Percentiles rank a stretch among this genome's conserved stretches.
Evolutionary conservation across 2,797 vertebrate genomes (phyloP).

Genomic region (Lagocephalus sceleratus): DNA sequence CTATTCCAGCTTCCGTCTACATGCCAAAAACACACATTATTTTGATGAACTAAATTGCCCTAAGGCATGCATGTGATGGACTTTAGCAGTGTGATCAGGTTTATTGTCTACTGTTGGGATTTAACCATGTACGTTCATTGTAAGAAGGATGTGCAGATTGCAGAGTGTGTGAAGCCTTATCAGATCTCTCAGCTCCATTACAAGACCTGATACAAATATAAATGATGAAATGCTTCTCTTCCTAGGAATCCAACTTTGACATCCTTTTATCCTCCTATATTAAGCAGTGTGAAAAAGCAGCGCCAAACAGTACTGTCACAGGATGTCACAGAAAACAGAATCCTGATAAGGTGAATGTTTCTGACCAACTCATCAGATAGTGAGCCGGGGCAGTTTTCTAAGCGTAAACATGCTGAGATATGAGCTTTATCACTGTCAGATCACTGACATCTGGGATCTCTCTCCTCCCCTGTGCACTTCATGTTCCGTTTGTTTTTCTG

Average conservation of each 20-base stretch:
- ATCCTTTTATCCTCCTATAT: too few species aligned
- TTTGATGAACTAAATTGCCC: too few species aligned
- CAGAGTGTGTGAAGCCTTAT: constrained; percentile 8
- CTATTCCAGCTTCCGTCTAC: too few species aligned
- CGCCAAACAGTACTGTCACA: too few species aligned
- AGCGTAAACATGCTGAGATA: constrained; percentile 71
- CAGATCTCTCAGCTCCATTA: constrained; percentile 28
- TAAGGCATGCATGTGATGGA: too few species aligned
- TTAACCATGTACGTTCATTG: too few species aligned
- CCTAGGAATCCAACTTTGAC: neutral
- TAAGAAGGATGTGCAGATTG: constrained; percentile 3
- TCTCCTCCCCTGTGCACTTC: constrained; percentile 25
- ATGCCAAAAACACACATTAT: too few species aligned
- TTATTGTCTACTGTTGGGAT: neutral
- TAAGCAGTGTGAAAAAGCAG: neutral
- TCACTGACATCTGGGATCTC: constrained; percentile 54
- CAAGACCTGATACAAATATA: constrained; percentile 4
- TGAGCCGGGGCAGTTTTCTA: constrained; percentile 41
- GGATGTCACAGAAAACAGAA: neutral
- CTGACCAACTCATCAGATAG: constrained; percentile 46
- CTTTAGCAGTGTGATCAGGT: neutral
- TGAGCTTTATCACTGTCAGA: constrained; percentile 64
- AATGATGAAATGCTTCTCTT: constrained; percentile 13
- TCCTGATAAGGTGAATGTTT: constrained; percentile 23
- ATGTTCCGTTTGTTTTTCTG: constrained; percentile 10